These are phyloP conservation scores for Campodea augens DNA, from an alignment of 1,140 invertebrate genomes.

Conservation along the genomic window DNA sequence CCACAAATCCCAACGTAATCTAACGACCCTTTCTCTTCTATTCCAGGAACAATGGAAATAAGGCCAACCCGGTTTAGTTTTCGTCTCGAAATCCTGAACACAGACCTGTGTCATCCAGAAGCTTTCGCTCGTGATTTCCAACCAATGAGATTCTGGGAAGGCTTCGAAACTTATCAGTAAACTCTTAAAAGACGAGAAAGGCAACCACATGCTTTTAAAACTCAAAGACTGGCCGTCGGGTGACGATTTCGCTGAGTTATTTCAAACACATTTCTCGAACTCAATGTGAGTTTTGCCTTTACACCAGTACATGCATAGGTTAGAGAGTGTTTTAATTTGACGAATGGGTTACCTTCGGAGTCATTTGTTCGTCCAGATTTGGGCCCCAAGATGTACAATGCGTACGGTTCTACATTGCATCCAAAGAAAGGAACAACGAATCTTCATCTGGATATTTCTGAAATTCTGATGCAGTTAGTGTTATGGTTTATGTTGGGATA, in stretches of 20 bases:
- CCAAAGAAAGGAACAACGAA: constrained; percentile 84
- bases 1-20: no score
- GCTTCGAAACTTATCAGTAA: constrained; percentile 72
- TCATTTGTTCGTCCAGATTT: constrained; percentile 89
- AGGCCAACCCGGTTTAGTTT: constrained; percentile 89
- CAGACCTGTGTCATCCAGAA: constrained; percentile 68
- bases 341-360: constrained; percentile 70
- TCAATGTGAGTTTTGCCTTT: constrained; percentile 84
- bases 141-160: constrained; percentile 90
- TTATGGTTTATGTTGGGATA: constrained; percentile 91
- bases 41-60: constrained; percentile 87
- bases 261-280: constrained; percentile 59
- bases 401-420: constrained; percentile 69
- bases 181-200: constrained; percentile 61
- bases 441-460: constrained; percentile 90
- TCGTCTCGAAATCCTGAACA: constrained; percentile 56
- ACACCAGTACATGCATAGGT: constrained; percentile 73
- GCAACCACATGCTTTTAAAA: constrained; percentile 78
- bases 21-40: no score
- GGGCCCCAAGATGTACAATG: constrained; percentile 97
- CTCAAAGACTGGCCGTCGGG: constrained; percentile 92
- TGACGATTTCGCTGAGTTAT: constrained; percentile 82
- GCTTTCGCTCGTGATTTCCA: constrained; percentile 79
- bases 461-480: constrained; percentile 92
- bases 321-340: constrained; percentile 76